Percentiles rank a stretch among this genome's conserved stretches.
Evolutionary conservation across 2,888 invertebrate species (phyloP).

Genomic region (Rhagonycha fulva): DNA sequence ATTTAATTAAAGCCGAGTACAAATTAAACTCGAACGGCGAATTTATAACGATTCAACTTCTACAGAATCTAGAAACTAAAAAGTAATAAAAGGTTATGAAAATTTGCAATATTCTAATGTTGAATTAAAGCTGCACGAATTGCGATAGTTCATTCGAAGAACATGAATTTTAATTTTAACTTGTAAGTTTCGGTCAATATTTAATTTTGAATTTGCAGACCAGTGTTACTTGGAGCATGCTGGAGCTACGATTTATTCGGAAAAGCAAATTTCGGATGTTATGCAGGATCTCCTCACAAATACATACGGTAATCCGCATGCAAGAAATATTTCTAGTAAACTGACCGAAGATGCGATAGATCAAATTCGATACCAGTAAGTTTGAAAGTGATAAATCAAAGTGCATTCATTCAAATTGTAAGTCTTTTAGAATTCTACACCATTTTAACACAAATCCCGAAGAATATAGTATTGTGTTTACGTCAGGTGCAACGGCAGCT

Average conservation of each 20-base stretch:
- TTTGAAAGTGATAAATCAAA: not conserved
- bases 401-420: not conserved
- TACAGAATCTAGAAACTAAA: not conserved
- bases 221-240: constrained; percentile 88
- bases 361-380: constrained; percentile 75
- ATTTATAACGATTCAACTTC: not conserved
- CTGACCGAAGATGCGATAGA: constrained; percentile 84
- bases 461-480: constrained; percentile 88
- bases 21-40: not conserved
- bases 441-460: constrained; percentile 81
- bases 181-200: not conserved
- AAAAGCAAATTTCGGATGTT: constrained; percentile 70
- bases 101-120: not conserved
- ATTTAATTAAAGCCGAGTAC: not conserved
- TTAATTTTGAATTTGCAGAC: constrained; percentile 55
- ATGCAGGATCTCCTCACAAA: constrained; percentile 69
- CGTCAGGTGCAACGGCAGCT: constrained; percentile 89
- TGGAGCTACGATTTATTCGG: constrained; percentile 82
- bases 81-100: not conserved
- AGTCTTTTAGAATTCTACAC: constrained; percentile 70
- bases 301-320: constrained; percentile 91
- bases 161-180: not conserved
- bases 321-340: constrained; percentile 71
- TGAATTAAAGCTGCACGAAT: not conserved
- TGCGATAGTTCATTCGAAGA: not conserved